Evolutionary conservation across 2,797 vertebrate genomes (phyloP).

Genomic region (Acipenser oxyrinchus): DNA sequence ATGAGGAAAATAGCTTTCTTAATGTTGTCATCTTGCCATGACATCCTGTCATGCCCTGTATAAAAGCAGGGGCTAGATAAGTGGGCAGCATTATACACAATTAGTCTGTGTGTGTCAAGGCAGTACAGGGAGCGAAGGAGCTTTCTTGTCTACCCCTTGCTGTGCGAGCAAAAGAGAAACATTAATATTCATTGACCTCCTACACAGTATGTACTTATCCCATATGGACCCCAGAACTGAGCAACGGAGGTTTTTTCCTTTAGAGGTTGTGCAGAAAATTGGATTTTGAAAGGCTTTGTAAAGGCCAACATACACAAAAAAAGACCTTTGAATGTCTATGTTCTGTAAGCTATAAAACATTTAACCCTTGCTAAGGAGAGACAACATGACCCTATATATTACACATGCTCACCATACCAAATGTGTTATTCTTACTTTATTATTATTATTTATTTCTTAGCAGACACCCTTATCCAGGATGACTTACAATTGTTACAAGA

Average conservation of each 20-base stretch:
- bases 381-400: no score
- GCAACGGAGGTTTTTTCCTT: slow-evolving; percentile 54
- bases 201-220: slow-evolving; percentile 37
- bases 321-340: slow-evolving; percentile 1
- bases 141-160: slow-evolving; percentile 45
- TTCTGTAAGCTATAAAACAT: not conserved
- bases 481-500: no score
- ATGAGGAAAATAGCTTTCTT: no score
- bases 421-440: no score
- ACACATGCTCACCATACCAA: no score
- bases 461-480: no score
- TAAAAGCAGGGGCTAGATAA: slow-evolving; percentile 7
- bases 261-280: slow-evolving; percentile 17
- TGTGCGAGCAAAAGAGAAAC: slow-evolving; percentile 42
- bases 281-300: slow-evolving; percentile 1
- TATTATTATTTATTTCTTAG: no score
- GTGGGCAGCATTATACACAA: not conserved
- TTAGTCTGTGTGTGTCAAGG: not conserved
- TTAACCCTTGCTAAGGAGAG: no score
- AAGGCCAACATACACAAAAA: not conserved
- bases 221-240: slow-evolving; percentile 44
- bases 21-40: not conserved
- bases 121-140: slow-evolving; percentile 5
- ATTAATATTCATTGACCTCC: slow-evolving; percentile 64
- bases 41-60: not conserved